Evolutionary conservation across 2,113 vertebrate species (phyloP).

Genomic region (Pandion haliaetus): DNA sequence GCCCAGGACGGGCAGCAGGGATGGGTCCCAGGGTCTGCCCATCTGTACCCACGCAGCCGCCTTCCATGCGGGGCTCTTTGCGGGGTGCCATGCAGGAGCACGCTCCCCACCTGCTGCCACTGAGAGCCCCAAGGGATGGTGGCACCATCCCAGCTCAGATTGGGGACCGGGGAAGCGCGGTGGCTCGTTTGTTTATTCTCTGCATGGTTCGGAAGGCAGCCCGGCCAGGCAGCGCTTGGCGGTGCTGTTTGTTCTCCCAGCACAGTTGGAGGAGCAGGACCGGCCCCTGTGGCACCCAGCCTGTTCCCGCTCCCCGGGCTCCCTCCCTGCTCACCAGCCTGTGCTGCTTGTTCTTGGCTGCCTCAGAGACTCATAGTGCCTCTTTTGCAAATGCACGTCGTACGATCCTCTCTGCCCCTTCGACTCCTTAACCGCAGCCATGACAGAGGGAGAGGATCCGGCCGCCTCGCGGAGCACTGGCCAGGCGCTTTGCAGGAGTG

Average conservation of each 20-base stretch:
- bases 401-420: background rate
- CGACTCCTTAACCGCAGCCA: background rate
- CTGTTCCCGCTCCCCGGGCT: background rate
- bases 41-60: accelerated
- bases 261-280: background rate
- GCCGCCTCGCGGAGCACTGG: background rate
- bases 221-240: background rate
- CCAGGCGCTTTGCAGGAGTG: background rate
- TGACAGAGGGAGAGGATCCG: slow-evolving; percentile 19
- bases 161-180: accelerated
- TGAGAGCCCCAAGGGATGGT: background rate
- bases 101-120: background rate
- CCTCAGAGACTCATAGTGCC: background rate
- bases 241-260: background rate
- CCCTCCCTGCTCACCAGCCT: background rate
- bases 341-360: background rate
- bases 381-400: background rate
- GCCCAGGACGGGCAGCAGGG: background rate
- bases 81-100: background rate
- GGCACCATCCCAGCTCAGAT: background rate
- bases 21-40: background rate
- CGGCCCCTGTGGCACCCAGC: background rate
- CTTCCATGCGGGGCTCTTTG: background rate
- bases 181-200: background rate
- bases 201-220: background rate